Percentiles rank a stretch among this genome's conserved stretches.
These are phyloP conservation scores for Amblyopsis hoosieri DNA, from an alignment of 2,797 vertebrate genomes.

Conservation along the genomic window DNA sequence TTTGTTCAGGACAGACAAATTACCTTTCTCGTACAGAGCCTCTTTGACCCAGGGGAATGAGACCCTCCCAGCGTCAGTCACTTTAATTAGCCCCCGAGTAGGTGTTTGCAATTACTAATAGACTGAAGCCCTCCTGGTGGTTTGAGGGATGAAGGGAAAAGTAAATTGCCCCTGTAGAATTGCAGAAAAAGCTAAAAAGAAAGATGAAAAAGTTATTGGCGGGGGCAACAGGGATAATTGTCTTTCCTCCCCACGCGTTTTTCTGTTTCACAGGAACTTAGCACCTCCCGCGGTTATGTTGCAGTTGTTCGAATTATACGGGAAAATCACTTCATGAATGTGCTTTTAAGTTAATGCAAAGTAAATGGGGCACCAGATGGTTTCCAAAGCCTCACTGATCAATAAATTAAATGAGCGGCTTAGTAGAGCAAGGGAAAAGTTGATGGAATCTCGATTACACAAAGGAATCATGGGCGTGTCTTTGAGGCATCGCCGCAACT, in stretches of 20 bases:
- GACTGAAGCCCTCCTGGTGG: conserved; percentile 91
- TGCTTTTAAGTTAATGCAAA: conserved; percentile 77
- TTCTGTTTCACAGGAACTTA: conserved; percentile 34
- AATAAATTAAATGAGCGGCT: conserved; percentile 73
- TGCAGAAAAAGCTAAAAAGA: conserved; percentile 67
- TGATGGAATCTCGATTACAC: conserved; percentile 46
- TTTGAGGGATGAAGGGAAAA: conserved; percentile 82
- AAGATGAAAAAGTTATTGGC: conserved; percentile 63
- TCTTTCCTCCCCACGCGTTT: conserved; percentile 62
- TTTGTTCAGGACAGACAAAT: conserved; percentile 99
- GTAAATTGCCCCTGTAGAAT: conserved; percentile 82
- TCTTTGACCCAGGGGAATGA: conserved; percentile 92
- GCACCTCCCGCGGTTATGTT: conserved; percentile 68
- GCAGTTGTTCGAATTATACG: conserved; percentile 69
- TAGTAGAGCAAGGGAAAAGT: conserved; percentile 55
- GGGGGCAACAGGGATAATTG: conserved; percentile 67
- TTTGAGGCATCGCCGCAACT: conserved; percentile 22
- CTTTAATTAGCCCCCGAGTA: conserved; percentile 98
- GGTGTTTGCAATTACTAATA: conserved; percentile 94
- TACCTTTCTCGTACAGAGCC: conserved; percentile 94
- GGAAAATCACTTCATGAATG: conserved; percentile 75
- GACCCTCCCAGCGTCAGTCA: conserved; percentile 91
- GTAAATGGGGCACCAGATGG: conserved; percentile 81
- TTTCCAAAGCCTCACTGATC: conserved; percentile 75
- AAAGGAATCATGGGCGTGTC: conserved; percentile 31